Evolutionary conservation across 2,888 invertebrate species (phyloP).

Genomic region (Gymnoscelis rufifasciata): DNA sequence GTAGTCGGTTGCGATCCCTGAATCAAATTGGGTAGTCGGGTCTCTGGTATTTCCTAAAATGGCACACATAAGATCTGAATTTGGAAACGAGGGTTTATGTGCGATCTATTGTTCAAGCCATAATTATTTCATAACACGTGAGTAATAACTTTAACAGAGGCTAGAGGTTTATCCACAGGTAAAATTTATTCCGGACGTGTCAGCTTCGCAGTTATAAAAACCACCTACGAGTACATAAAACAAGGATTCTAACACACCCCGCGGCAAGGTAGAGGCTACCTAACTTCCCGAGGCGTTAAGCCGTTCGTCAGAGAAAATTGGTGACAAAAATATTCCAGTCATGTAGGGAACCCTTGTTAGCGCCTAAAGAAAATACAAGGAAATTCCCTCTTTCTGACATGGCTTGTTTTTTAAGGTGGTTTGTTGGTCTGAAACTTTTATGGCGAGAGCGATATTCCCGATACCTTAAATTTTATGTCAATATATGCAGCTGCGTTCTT

Average conservation of each 20-base stretch:
- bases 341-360: slow-evolving; percentile 72
- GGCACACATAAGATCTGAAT: slow-evolving; percentile 3
- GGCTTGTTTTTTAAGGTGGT: slow-evolving; percentile 54
- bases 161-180: too few relatives aligned
- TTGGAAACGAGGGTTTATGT: slow-evolving; percentile 1
- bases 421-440: slow-evolving; percentile 53
- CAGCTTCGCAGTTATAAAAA: slow-evolving; percentile 43
- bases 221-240: slow-evolving; percentile 46
- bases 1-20: slow-evolving; percentile 33
- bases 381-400: slow-evolving; percentile 56
- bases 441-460: slow-evolving; percentile 47
- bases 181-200: slow-evolving; percentile 8
- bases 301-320: slow-evolving; percentile 68
- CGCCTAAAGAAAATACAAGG: slow-evolving; percentile 61
- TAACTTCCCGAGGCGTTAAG: slow-evolving; percentile 65
- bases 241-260: slow-evolving; percentile 50
- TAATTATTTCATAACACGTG: too few relatives aligned
- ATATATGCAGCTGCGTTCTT: slow-evolving; percentile 52
- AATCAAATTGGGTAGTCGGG: slow-evolving; percentile 35
- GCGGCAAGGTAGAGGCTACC: slow-evolving; percentile 62
- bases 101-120: slow-evolving; percentile 4
- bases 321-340: slow-evolving; percentile 75
- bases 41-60: slow-evolving; percentile 28
- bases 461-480: slow-evolving; percentile 59
- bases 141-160: too few relatives aligned